Percentiles rank a stretch among this genome's conserved stretches.
phyloP scores from a whole-genome alignment of 2,113 vertebrate genomes.

The Petromus typicus region DNA sequence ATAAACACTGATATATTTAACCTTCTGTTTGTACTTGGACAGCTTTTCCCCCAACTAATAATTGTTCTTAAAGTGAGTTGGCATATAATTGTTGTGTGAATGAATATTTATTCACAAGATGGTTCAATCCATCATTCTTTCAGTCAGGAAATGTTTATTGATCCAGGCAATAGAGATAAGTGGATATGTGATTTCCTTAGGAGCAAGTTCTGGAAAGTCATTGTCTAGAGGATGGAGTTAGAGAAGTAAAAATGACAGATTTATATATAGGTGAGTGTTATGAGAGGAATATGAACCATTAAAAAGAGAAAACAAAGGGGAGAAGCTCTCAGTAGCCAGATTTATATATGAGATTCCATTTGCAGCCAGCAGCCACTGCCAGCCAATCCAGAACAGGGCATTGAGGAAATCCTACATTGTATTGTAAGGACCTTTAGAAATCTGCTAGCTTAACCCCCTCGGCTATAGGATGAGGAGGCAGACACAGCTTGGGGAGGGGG shows the following conservation, averaged over 20 bases:
- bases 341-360: not conserved
- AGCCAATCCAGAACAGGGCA: not conserved
- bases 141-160: not conserved
- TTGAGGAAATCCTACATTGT: not conserved
- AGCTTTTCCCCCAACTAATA: not conserved
- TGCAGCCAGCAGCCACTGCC: not conserved
- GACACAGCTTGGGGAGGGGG: not conserved
- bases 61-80: slow-evolving; percentile 23
- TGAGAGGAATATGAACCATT: not conserved
- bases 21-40: not conserved
- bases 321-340: not conserved
- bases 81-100: not conserved
- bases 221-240: not conserved
- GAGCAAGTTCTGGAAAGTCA: not conserved
- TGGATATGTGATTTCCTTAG: not conserved
- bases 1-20: not conserved
- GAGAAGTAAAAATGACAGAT: not conserved
- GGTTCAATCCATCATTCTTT: slow-evolving; percentile 21
- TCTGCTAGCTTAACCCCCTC: not conserved
- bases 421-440: not conserved
- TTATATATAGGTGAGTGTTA: not conserved
- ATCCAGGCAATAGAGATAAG: not conserved
- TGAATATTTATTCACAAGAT: not conserved
- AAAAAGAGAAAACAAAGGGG: not conserved
- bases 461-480: not conserved